Conservation (phyloP, 37 sponge, comb jelly and placozoan genomes). For the Dysidea cf. avara region DNA sequence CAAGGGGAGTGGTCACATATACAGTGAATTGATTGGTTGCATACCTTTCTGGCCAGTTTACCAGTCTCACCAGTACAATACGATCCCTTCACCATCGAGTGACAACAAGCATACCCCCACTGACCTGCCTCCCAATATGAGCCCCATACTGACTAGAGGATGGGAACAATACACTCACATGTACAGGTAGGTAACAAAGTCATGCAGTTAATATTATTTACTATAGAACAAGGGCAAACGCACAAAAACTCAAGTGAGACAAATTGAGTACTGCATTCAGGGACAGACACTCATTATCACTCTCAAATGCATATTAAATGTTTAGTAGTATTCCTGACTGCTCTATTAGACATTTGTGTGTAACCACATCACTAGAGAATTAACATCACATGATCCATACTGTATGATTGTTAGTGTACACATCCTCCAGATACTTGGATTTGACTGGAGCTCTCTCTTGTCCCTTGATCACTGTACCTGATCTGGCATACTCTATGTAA, state of each 20-base stretch:
- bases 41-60: conserved; percentile 56
- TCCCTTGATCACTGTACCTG: conserved; percentile 86
- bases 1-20: not conserved
- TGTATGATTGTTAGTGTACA: conserved; percentile 87
- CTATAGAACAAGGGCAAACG: not conserved
- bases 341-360: too few relatives aligned
- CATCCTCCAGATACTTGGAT: conserved; percentile 94
- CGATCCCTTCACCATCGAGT: conserved; percentile 82
- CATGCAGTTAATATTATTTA: not conserved
- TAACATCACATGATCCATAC: conserved; percentile 25
- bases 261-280: not conserved
- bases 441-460: conserved; percentile 93
- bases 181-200: not conserved
- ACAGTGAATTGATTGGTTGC: conserved; percentile 18
- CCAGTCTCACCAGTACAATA: conserved; percentile 93
- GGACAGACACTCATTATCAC: not conserved
- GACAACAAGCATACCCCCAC: conserved; percentile 98
- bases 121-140: conserved; percentile 87
- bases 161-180: not conserved
- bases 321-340: too few relatives aligned
- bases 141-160: conserved; percentile 89
- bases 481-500: conserved; percentile 93
- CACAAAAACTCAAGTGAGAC: too few relatives aligned
- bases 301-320: too few relatives aligned
- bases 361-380: not conserved